Evolutionary conservation across 2,888 invertebrate genomes (phyloP).

Genomic region (Agrenia bidenticulata): DNA sequence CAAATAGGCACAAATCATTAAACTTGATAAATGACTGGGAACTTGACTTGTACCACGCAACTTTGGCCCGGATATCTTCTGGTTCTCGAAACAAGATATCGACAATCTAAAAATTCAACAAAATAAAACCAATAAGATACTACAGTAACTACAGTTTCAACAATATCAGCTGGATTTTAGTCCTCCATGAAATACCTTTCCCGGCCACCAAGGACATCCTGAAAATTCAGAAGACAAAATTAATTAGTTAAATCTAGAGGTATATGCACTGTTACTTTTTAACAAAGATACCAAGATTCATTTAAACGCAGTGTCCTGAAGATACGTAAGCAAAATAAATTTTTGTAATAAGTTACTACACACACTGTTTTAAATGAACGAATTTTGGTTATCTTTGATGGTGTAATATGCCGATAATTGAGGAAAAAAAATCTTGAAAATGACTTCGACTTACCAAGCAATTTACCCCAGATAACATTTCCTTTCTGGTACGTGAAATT

Average conservation of each 20-base stretch:
- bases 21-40: conserved; percentile 41
- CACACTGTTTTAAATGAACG: no score
- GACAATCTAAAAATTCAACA: conserved; percentile 38
- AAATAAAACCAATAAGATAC: no score
- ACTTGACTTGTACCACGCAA: conserved; percentile 45
- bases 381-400: no score
- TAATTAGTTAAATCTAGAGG: no score
- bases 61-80: conserved; percentile 38
- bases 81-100: conserved; percentile 32
- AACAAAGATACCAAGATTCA: no score
- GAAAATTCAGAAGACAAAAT: conserved; percentile 57
- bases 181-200: conserved; percentile 62
- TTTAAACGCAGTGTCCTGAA: no score
- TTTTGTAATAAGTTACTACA: no score
- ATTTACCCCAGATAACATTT: conserved; percentile 85
- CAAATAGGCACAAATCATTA: conserved; percentile 42
- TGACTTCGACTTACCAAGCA: conserved; percentile 1
- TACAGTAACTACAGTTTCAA: conserved; percentile 4
- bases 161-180: no score
- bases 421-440: no score
- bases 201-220: conserved; percentile 89
- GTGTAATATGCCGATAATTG: no score
- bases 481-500: conserved; percentile 58
- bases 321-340: no score
- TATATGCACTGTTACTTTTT: no score